Conservation (phyloP, 2,888 invertebrate genomes). For the Leptura quadrifasciata region DNA sequence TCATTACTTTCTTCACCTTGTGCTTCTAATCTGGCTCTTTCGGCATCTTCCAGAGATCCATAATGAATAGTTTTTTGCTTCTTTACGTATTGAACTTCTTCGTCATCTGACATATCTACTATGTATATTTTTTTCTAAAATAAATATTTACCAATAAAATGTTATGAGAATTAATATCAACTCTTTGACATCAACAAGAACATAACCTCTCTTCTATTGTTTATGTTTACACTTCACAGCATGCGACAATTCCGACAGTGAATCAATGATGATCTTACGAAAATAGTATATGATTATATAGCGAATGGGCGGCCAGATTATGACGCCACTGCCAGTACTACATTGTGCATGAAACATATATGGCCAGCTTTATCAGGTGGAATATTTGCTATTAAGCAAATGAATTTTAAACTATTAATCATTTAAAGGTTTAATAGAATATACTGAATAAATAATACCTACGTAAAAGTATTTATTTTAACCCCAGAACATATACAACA, state of each 20-base stretch:
- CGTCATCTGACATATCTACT: constrained; percentile 86
- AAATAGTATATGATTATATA: neutral
- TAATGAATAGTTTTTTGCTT: constrained; percentile 88
- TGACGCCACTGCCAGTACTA: too few relatives aligned
- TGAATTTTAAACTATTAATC: too few relatives aligned
- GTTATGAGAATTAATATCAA: neutral
- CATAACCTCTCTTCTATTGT: neutral
- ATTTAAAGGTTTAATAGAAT: too few relatives aligned
- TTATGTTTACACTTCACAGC: neutral
- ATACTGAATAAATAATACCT: too few relatives aligned
- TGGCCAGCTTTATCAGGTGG: too few relatives aligned
- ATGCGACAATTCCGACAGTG: neutral
- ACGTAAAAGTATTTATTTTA: too few relatives aligned
- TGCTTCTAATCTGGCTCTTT: constrained; percentile 82
- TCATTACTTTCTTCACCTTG: constrained; percentile 76
- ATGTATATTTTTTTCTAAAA: neutral
- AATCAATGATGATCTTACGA: neutral
- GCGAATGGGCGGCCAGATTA: too few relatives aligned
- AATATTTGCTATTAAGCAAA: too few relatives aligned
- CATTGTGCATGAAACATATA: too few relatives aligned
- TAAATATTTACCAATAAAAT: neutral
- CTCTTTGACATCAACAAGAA: neutral
- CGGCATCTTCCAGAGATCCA: constrained; percentile 92
- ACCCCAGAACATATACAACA: too few relatives aligned
- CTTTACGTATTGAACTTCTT: constrained; percentile 84